Evolutionary conservation across 2,888 invertebrate species (phyloP).

Genomic region (Epistrophe eligans): DNA sequence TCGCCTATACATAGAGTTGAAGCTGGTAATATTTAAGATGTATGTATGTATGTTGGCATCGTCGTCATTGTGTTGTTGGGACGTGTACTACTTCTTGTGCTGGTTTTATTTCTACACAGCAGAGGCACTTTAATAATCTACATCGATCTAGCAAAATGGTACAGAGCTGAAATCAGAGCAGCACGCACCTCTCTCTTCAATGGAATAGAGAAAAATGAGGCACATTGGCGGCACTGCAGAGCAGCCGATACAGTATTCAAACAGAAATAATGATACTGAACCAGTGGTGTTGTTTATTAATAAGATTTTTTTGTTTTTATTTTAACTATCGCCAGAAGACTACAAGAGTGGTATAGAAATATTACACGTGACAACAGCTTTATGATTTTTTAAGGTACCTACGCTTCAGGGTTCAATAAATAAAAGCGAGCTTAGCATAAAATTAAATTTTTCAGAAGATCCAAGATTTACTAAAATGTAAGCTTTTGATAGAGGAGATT

Average conservation of each 20-base stretch:
- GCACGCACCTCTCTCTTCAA: constrained; percentile 52
- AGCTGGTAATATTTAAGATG: constrained; percentile 6
- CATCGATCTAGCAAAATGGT: constrained; percentile 65
- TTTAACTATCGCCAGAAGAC: not conserved
- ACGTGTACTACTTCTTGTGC: constrained; percentile 30
- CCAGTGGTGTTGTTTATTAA: not conserved
- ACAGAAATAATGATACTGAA: not conserved
- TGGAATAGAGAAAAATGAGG: not conserved
- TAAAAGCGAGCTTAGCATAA: no score
- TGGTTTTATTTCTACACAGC: constrained; percentile 1
- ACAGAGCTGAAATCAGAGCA: constrained; percentile 71
- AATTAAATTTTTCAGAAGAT: no score
- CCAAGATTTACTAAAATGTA: no score
- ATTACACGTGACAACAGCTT: no score
- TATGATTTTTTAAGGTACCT: no score
- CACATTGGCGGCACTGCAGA: not conserved
- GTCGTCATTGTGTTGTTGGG: not conserved
- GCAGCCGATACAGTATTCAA: constrained; percentile 18
- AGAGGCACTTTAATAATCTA: constrained; percentile 67
- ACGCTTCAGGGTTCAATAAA: no score
- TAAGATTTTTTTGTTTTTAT: not conserved
- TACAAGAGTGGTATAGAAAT: not conserved
- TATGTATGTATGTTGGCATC: not conserved
- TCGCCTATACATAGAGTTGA: not conserved
- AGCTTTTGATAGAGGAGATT: no score